Percentiles rank a stretch among this genome's conserved stretches.
Conservation (phyloP, 2,797 vertebrate species). For the Eremophila alpestris region DNA sequence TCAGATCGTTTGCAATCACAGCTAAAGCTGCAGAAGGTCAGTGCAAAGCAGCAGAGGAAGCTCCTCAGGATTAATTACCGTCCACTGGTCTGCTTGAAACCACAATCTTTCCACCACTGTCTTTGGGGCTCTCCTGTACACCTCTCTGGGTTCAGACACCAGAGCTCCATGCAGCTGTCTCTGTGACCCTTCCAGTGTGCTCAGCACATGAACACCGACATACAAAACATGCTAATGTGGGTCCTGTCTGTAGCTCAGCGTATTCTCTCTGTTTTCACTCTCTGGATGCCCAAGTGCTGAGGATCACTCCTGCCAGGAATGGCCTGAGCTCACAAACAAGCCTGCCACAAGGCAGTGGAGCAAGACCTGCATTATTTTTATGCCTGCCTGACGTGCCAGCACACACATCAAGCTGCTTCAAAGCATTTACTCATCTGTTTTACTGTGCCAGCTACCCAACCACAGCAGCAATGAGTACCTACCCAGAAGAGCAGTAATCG, state of each 20-base stretch:
- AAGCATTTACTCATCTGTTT: slow-evolving; percentile 5
- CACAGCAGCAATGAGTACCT: slow-evolving; percentile 5
- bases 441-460: not conserved
- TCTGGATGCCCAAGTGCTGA: not conserved
- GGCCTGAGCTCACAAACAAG: not conserved
- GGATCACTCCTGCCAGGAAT: not conserved
- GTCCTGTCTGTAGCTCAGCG: not conserved
- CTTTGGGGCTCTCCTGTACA: not conserved
- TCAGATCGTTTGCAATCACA: not conserved
- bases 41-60: not conserved
- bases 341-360: not conserved
- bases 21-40: not conserved
- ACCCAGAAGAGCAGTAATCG: not conserved
- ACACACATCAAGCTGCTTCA: not conserved
- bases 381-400: not conserved
- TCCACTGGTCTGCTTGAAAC: not conserved
- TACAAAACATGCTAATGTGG: not conserved
- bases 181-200: not conserved
- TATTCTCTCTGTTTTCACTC: not conserved
- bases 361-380: not conserved
- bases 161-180: not conserved
- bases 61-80: not conserved
- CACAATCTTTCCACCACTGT: not conserved
- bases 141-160: not conserved
- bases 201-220: not conserved